phyloP scores from a whole-genome alignment of 1,140 invertebrate species.

The Mya arenaria region DNA sequence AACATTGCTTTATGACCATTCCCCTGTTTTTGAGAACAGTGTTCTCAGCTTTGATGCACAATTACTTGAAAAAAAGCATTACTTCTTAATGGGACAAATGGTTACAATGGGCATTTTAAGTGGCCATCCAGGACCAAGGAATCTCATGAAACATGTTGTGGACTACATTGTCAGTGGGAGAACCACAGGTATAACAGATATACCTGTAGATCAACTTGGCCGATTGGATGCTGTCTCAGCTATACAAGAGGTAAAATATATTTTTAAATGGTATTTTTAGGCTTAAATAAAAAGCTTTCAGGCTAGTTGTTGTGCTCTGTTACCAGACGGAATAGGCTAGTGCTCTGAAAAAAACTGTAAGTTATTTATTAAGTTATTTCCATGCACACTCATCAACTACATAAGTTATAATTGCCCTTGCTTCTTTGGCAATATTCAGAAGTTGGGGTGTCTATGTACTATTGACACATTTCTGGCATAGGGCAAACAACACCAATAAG shows the following conservation, averaged over 20 bases:
- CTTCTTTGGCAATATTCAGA: no score
- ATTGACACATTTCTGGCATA: no score
- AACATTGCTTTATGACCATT: neutral
- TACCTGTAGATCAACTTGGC: neutral
- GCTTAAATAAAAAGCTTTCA: no score
- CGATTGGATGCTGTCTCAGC: neutral
- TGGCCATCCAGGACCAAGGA: slow-evolving; percentile 23
- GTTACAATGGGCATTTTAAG: neutral
- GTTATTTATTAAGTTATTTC: no score
- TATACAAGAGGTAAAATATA: slow-evolving; percentile 18
- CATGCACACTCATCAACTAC: no score
- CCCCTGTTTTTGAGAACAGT: slow-evolving; percentile 14
- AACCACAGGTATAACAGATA: neutral
- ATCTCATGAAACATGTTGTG: slow-evolving; percentile 1
- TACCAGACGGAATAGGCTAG: no score
- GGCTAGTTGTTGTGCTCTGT: no score
- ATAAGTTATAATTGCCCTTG: no score
- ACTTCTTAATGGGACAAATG: slow-evolving; percentile 5
- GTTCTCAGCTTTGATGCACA: neutral
- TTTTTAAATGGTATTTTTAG: no score
- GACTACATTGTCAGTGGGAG: neutral
- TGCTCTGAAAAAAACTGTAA: no score
- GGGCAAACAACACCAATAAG: no score
- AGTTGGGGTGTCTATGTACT: no score
- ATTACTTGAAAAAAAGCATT: slow-evolving; percentile 3